Evolutionary conservation across 2,113 vertebrate genomes (phyloP).

Genomic region (Brachyhypopomus gauderio): DNA sequence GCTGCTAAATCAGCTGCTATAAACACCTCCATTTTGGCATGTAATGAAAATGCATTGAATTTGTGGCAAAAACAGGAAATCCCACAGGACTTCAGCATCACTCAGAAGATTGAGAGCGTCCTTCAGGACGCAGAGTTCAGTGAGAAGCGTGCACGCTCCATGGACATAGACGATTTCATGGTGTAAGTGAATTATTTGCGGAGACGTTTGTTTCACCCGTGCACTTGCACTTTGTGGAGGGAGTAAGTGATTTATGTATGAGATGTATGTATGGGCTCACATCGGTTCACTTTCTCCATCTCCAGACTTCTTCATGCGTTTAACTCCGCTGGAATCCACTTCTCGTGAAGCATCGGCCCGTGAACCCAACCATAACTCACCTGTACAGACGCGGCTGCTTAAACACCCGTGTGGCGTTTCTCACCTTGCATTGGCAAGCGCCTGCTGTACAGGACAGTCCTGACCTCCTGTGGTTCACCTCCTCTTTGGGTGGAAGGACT

Average conservation of each 20-base stretch:
- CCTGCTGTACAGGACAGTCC: not conserved
- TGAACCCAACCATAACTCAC: not conserved
- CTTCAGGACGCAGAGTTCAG: slow-evolving; percentile 82
- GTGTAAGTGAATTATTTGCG: slow-evolving; percentile 73
- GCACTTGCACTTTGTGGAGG: not conserved
- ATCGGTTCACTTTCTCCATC: slow-evolving; percentile 40
- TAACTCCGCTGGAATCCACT: slow-evolving; percentile 94
- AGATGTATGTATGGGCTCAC: not conserved
- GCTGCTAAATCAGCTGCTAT: not conserved
- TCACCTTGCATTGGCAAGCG: not conserved
- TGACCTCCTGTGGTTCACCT: no score
- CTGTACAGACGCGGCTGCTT: not conserved
- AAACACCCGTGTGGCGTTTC: not conserved
- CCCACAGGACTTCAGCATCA: slow-evolving; percentile 88
- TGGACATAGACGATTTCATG: slow-evolving; percentile 98
- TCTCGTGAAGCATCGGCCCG: slow-evolving; percentile 75
- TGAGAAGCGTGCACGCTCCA: slow-evolving; percentile 90
- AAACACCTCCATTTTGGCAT: not conserved
- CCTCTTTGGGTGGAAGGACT: not conserved
- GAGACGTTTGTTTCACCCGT: not conserved
- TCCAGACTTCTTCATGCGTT: slow-evolving; percentile 91
- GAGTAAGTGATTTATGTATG: not conserved
- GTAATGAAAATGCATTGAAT: not conserved
- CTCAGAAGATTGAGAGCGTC: slow-evolving; percentile 85
- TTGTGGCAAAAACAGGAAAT: slow-evolving; percentile 75